Base-by-base conservation (phyloP, 2,888 invertebrate species). In the Prosopocoilus inquinatus region DNA sequence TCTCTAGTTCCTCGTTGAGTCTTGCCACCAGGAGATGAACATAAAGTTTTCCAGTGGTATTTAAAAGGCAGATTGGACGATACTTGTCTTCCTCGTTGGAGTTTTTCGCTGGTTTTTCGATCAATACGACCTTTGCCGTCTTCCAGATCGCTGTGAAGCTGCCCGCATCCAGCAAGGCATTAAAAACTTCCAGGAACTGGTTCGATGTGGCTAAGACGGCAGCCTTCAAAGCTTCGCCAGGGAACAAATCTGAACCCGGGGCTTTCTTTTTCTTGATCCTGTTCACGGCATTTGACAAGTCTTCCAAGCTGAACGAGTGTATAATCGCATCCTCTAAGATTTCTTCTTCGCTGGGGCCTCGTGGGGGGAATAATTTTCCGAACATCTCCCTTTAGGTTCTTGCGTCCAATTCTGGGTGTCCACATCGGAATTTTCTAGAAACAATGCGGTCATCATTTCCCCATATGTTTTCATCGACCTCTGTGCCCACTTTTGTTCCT, bases 21-120 rank as follows among this genome's bases (percentile, higher is more conserved):
- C 60, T 52, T 54, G 38, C 41, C 38, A 12, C 33, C 53, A 32
- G 46, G 38, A 8, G 41, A 72, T 68, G 66, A 78, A 78, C 1
- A 76, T 80, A 80, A 66, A 54, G 47, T 46, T 35, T 20, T 9
- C 35, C 35, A 9, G 9, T 9, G 9, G 35, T 35, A 9, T 35
- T 35, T 9, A 35, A 9, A 9, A 35, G 35, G 35, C 35, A 35
- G 9, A 35, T 35, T 9, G 35, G 35, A 35, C 35, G 35, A 35
- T 35, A n/a, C n/a, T n/a, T n/a, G n/a, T n/a, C n/a, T n/a, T n/a
- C n/a, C n/a, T n/a, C n/a, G n/a, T n/a, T n/a, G 9, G 9, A 35
- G 9, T 9, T 9, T 9, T 35, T 9, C 35, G 35, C 9, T 35
- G 9, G 35, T n/a, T n/a, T n/a, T n/a, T n/a, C n/a, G n/a, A n/a